Evolutionary conservation across 1,140 invertebrate genomes (phyloP), one percentile per base, ranked within the genome.

Genomic region (Drosophila orena): DNA sequence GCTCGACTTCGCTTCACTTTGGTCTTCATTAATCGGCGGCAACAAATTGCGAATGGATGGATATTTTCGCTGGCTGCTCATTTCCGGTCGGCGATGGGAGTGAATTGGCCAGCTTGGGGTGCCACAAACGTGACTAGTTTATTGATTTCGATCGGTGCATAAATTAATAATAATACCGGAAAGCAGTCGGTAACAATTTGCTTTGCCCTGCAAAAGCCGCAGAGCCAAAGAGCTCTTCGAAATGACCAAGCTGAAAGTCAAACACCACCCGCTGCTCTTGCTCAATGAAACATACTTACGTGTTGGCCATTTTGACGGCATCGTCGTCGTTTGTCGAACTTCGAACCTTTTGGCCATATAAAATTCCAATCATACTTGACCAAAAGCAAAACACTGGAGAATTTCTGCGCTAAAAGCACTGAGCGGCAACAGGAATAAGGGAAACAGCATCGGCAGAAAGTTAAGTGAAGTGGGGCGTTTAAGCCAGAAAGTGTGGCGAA

Each of bases 281-380:
- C 40, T 54, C 55, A 59, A 64, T 77, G 86, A 30, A 30, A 30
- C 30, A 30, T 30, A 30, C 30, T 30, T 77, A 85, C 81, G 81
- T 85, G 81, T 86, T 85, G 81, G 73, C 74, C 81, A 81, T 85
- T 86, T 85, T 64, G 79, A 81, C 77, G 66, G 61, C 55, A 46
- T 61, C 37, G 35, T 68, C 55, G 50, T 12, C 37, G 37, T 38
- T 52, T 27, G 35, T 49, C 56, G 50, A 27, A 47, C 47, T 49
- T 68, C 74, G 69, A 75, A 86, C 81, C 81, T 77, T 69, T 66
- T 65, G 57, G 75, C 83, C 78, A 88, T 88, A 88, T 88, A 88
- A 88, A 88, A 88, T 88, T 88, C 83, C 83, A 88, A 88, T 88
- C 83, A 88, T 88, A 88, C 83, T 88, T 88, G 83, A 88, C 83